Conservation (phyloP, 2,888 invertebrate genomes). For the Ormyrus rosae region DNA sequence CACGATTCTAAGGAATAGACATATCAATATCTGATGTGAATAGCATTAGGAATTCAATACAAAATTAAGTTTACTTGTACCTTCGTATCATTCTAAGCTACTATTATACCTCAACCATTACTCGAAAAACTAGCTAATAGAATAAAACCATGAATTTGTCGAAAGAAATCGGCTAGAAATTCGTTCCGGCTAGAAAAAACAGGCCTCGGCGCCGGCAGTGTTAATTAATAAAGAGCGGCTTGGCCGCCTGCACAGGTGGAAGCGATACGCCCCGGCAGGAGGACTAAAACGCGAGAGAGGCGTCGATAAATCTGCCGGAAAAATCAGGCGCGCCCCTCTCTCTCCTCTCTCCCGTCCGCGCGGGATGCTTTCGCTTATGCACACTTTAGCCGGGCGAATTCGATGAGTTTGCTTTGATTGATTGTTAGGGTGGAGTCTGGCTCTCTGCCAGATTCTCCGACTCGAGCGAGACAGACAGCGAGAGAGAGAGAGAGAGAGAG, state of each 20-base stretch:
- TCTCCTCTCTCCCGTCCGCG: constrained; percentile 39
- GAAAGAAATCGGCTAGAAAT: too few relatives aligned
- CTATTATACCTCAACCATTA: too few relatives aligned
- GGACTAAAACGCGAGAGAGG: not conserved
- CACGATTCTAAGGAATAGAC: not conserved
- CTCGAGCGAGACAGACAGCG: constrained; percentile 2
- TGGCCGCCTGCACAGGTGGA: not conserved
- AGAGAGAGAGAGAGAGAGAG: not conserved
- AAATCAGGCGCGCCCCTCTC: constrained; percentile 16
- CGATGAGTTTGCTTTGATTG: constrained; percentile 66
- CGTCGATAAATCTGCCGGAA: constrained; percentile 35
- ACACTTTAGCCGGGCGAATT: constrained; percentile 45
- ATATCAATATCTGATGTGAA: not conserved
- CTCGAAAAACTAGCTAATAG: too few relatives aligned
- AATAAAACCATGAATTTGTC: too few relatives aligned
- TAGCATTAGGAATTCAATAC: not conserved
- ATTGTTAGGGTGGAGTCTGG: constrained; percentile 70
- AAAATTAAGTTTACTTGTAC: too few relatives aligned
- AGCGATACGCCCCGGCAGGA: too few relatives aligned
- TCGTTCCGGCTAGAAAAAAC: not conserved
- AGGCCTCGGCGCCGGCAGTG: not conserved
- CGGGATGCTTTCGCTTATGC: constrained; percentile 11
- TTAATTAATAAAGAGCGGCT: not conserved
- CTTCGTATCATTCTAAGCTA: too few relatives aligned
- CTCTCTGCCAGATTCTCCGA: constrained; percentile 29